phyloP scores from a whole-genome alignment of 2,113 vertebrate species.

The Chionomys nivalis region DNA sequence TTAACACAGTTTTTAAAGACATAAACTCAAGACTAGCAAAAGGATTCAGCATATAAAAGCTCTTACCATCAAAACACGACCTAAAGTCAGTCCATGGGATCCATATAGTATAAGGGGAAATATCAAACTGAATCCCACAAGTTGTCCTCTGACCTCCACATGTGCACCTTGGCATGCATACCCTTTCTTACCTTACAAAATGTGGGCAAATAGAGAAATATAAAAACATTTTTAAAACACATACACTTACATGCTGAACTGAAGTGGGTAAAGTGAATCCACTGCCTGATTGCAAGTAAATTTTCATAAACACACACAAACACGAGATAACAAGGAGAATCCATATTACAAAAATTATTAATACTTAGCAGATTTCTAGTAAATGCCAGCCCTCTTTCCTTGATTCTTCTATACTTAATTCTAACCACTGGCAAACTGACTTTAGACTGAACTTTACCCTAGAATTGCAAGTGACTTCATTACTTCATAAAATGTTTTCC shows the following conservation, averaged over 20 bases:
- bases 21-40: no score
- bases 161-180: no score
- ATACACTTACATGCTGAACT: neutral
- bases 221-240: neutral
- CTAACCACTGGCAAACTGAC: neutral
- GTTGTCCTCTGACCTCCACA: neutral
- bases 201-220: neutral
- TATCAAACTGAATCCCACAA: neutral
- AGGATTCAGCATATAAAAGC: no score
- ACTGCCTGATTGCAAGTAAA: neutral
- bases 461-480: neutral
- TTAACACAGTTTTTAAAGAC: neutral
- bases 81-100: neutral
- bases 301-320: neutral
- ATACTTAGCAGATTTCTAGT: neutral
- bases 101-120: neutral
- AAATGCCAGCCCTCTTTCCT: neutral
- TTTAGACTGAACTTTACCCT: neutral
- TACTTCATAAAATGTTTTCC: neutral
- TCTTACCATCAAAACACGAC: no score
- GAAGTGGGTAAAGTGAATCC: neutral
- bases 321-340: neutral
- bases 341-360: neutral
- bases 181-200: neutral
- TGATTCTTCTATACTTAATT: neutral